phyloP scores from a whole-genome alignment of 1,140 invertebrate genomes.

The Habropoda laboriosa region DNA sequence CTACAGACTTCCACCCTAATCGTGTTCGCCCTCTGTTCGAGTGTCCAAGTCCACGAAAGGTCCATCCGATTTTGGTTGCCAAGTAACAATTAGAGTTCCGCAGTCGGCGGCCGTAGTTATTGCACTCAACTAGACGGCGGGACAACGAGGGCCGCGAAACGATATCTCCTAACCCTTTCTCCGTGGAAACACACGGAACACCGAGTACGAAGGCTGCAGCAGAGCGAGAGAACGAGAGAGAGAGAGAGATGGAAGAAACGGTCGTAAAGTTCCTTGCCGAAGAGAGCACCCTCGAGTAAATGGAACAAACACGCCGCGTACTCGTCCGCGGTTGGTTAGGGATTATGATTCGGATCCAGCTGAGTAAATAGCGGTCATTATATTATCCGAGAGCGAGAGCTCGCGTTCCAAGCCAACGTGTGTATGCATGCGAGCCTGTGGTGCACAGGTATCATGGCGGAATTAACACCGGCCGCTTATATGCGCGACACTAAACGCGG shows the following conservation, averaged over 20 bases:
- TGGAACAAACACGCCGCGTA: constrained; percentile 64
- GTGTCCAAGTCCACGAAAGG: constrained; percentile 34
- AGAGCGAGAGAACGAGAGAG: not conserved
- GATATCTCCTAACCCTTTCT: constrained; percentile 32
- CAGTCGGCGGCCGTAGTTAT: constrained; percentile 62
- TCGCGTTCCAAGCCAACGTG: too few relatives aligned
- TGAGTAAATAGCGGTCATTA: constrained; percentile 64
- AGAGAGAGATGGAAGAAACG: not conserved
- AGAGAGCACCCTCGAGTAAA: constrained; percentile 64
- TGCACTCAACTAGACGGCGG: constrained; percentile 58
- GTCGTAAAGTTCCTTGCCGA: constrained; percentile 58
- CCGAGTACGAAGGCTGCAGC: not conserved
- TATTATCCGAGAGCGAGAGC: constrained; percentile 23
- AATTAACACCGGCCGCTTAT: not conserved
- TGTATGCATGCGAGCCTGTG: too few relatives aligned
- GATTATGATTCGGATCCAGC: constrained; percentile 67
- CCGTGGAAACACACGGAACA: constrained; percentile 38
- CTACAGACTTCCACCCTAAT: constrained; percentile 1
- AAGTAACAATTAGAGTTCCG: constrained; percentile 69
- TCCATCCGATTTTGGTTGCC: constrained; percentile 66
- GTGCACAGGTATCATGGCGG: not conserved
- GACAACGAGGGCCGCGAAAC: constrained; percentile 37
- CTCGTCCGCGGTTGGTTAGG: constrained; percentile 51
- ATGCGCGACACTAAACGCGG: not conserved
- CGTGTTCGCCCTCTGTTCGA: not conserved